These are phyloP conservation scores for Harpagus bidentatus DNA, from an alignment of 2,113 vertebrate species.

Conservation along the genomic window DNA sequence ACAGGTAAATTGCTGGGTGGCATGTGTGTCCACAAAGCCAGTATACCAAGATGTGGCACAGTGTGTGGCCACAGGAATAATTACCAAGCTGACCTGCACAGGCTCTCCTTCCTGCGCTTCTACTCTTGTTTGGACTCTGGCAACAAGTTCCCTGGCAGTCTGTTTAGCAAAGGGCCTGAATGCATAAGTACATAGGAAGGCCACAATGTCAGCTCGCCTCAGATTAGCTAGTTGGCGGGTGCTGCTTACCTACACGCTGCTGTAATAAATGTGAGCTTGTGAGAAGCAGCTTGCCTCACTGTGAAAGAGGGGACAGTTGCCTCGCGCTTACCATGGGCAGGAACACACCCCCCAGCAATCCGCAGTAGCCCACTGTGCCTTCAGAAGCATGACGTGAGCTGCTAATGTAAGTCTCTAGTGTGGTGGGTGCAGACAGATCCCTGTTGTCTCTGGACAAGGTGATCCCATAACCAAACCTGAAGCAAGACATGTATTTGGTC, in stretches of 20 bases:
- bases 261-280: neutral
- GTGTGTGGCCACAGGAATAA: neutral
- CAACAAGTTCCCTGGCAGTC: neutral
- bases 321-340: neutral
- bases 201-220: neutral
- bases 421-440: neutral
- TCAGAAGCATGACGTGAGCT: neutral
- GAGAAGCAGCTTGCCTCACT: neutral
- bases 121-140: neutral
- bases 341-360: neutral
- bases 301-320: neutral
- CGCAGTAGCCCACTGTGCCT: neutral
- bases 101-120: neutral
- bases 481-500: neutral
- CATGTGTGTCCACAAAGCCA: neutral
- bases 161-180: neutral
- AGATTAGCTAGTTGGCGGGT: neutral
- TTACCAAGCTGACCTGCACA: neutral
- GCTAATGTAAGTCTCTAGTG: neutral
- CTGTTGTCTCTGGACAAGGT: neutral
- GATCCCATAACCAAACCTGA: neutral
- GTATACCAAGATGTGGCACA: neutral
- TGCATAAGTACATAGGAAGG: neutral
- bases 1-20: slow-evolving; percentile 78
- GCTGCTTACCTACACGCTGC: neutral